These are phyloP conservation scores for Leptinotarsa haldemani DNA, from an alignment of 2,888 invertebrate genomes.

Conservation along the genomic window DNA sequence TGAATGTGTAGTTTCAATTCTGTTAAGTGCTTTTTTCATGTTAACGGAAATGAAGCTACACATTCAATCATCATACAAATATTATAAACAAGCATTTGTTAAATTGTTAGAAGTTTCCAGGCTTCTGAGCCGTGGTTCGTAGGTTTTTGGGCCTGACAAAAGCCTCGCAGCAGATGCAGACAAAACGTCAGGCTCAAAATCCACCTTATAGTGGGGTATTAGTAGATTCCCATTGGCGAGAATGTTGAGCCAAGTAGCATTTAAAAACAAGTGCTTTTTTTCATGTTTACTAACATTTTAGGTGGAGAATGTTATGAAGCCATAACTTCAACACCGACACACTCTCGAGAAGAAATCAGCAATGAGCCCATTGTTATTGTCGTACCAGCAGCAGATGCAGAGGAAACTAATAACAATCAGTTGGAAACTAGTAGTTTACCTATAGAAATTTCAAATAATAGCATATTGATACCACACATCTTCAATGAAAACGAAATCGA, in stretches of 20 bases:
- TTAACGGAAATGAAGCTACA: conserved; percentile 4
- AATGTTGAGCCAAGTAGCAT: background rate
- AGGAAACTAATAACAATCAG: conserved; percentile 5
- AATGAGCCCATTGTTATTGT: conserved; percentile 13
- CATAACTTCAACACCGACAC: conserved; percentile 4
- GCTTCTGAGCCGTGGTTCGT: background rate
- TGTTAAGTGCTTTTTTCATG: conserved; percentile 4
- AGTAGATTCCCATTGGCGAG: conserved; percentile 2
- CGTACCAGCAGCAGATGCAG: conserved; percentile 14
- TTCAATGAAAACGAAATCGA: conserved; percentile 3
- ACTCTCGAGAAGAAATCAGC: conserved; percentile 3
- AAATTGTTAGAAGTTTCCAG: background rate
- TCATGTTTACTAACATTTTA: background rate
- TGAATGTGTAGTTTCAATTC: conserved; percentile 6
- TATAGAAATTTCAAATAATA: conserved; percentile 6
- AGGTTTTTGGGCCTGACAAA: background rate
- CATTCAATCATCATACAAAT: conserved; percentile 5
- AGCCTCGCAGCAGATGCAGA: background rate
- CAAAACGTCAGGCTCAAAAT: background rate
- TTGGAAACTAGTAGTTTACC: conserved; percentile 4
- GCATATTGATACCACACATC: background rate
- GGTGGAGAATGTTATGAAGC: conserved; percentile 2
- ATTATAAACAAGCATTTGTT: background rate
- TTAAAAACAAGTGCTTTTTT: conserved; percentile 9
- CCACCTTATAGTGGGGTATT: background rate